phyloP scores from a whole-genome alignment of 2,113 vertebrate species.

The Chlorodrepanis virens region DNA sequence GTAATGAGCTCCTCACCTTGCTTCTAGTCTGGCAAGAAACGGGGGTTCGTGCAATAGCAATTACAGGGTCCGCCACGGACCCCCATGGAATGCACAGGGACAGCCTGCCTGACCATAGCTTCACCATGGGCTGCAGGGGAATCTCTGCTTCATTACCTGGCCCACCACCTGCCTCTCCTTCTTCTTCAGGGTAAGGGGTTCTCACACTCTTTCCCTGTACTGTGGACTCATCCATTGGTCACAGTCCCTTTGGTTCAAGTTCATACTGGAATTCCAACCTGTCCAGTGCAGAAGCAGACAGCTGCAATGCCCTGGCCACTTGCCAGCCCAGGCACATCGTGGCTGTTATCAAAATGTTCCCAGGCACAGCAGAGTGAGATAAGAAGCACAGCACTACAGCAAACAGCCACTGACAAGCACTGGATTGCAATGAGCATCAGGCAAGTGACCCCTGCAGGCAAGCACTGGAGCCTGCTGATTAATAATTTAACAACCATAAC shows the following conservation, averaged over 20 bases:
- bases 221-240: background rate
- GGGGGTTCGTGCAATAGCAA: background rate
- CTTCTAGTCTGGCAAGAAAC: background rate
- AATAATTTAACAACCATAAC: background rate
- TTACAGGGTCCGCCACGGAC: background rate
- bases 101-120: background rate
- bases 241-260: background rate
- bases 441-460: background rate
- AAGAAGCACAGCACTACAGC: background rate
- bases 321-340: accelerated
- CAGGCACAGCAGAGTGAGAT: background rate
- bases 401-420: background rate
- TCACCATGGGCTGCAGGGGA: background rate
- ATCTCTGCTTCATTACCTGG: background rate
- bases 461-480: background rate
- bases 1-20: background rate
- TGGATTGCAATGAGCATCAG: background rate
- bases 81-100: background rate
- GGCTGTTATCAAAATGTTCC: background rate
- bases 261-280: background rate
- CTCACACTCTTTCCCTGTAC: background rate
- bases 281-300: background rate
- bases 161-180: background rate
- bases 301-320: background rate
- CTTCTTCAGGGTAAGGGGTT: background rate